Evolutionary conservation across 2,888 invertebrate species (phyloP), one percentile per base, ranked within the genome.

Genomic region (Diploptera punctata): DNA sequence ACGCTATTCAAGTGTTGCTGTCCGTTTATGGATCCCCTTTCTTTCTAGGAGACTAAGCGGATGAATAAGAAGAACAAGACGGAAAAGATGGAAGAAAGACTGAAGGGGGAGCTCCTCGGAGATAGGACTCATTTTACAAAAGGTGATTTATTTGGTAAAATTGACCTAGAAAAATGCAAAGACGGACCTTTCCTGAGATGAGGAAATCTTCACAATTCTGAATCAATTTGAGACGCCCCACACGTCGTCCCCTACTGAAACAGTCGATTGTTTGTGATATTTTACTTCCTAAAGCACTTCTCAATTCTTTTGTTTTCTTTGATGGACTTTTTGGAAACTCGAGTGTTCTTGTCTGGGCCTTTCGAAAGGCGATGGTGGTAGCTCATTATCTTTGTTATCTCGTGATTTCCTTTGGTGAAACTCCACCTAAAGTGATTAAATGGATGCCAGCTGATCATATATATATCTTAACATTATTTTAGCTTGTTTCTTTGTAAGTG

Each of bases 401-500:
- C n/a, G n/a, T n/a, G n/a, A 29, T 10, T 4, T 29, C 1, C 2
- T 57, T 3, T n/a, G 16, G 3, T 2, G 24, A 21, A 7, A 69
- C 74, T 44, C 18, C 38, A 18, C 61, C 65, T 3, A 31, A 47
- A 57, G 24, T 62, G 16, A 80, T 76, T n/a, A n/a, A n/a, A n/a
- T n/a, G n/a, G n/a, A n/a, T n/a, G n/a, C n/a, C n/a, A 86, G 82
- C 76, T 86, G 82, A n/a, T 86, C 81, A 77, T 87, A 88, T 76
- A 88, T 86, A 73, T 87, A 85, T 52, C 83, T 81, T 68, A 89
- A 80, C 67, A 88, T 77, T 73, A 82, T 80, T 60, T 86, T 83
- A 73, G 87, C 87, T 78, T 85, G 85, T 18, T 82, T 82, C 70
- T 85, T 83, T 26, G 83, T 84, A 47, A 87, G 81, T 24, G 65